Base-by-base conservation (phyloP, 2,888 invertebrate species). In the Melieria picta region DNA sequence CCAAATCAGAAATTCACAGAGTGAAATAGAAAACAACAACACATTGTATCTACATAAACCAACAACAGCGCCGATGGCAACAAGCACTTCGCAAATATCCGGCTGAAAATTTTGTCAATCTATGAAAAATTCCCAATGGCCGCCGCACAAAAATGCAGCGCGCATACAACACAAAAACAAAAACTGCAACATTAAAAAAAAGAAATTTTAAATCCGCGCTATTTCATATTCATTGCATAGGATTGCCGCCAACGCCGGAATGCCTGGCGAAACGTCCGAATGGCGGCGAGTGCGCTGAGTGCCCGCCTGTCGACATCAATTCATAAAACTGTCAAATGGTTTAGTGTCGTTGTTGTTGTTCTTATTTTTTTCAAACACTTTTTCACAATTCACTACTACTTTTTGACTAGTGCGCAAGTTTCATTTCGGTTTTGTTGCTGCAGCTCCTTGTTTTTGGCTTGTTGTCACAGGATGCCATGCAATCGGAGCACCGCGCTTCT, bases 401-500 rank as follows among this genome's bases (percentile, higher is more conserved):
- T 30, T 30, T 30, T 13, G 13, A 13, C 60, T 68, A 48, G 62
- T 46, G 68, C 43, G 47, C 69, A n/a, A 30, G 30, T 30, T 30
- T 30, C 30, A 30, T 30, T 30, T 30, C 3, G 3, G 30, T 30
- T 30, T 58, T 66, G 52, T 62, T 63, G 65, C 50, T 10, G 60
- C 30, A 56, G 52, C 43, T 63, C 13, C 60, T 56, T 65, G 10
- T 57, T 67, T 67, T 57, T 43, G 11, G 10, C 11, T 57, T 64
- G 11, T 56, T 55, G 47, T 45, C 62, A 9, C 61, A 61, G 61
- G 61, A 61, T 61, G 13, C 42, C 68, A 71, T 74, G 74, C 75
- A 76, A 77, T 76, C 76, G 75, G 79, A 81, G 78, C 81, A 30
- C 66, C 76, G 79, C 76, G 78, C 80, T 83, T 83, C 83, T 83